Evolutionary conservation across 2,888 invertebrate species (phyloP).

Genomic region (Cosmorhoe ocellata): DNA sequence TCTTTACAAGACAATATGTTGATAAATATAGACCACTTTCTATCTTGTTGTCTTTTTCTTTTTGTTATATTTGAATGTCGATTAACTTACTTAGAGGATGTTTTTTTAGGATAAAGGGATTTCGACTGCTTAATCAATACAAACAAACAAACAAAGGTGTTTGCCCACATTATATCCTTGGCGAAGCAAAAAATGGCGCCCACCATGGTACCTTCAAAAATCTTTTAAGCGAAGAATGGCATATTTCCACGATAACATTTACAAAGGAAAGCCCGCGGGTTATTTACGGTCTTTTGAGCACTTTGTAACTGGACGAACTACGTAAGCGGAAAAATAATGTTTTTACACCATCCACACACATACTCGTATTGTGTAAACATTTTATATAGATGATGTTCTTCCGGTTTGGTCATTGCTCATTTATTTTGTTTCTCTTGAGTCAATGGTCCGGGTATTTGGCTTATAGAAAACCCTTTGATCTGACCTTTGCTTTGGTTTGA

Average conservation of each 20-base stretch:
- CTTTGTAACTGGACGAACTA: slow-evolving; percentile 29
- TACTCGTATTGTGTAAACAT: too few relatives aligned
- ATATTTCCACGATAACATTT: slow-evolving; percentile 31
- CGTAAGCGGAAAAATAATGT: slow-evolving; percentile 22
- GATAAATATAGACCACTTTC: too few relatives aligned
- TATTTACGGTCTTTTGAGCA: slow-evolving; percentile 30
- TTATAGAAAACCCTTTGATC: too few relatives aligned
- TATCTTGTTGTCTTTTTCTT: too few relatives aligned
- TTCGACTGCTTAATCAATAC: not conserved
- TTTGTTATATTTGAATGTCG: too few relatives aligned
- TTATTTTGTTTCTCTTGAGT: too few relatives aligned
- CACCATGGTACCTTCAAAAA: slow-evolving; percentile 23
- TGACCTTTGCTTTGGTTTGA: too few relatives aligned
- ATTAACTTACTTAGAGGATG: too few relatives aligned
- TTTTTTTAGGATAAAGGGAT: not conserved
- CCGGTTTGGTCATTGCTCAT: too few relatives aligned
- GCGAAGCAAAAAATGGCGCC: slow-evolving; percentile 27
- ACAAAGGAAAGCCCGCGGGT: slow-evolving; percentile 32
- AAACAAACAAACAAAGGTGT: not conserved
- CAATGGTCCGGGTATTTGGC: too few relatives aligned
- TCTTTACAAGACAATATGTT: too few relatives aligned
- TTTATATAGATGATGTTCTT: slow-evolving; percentile 1
- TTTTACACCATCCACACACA: slow-evolving; percentile 1
- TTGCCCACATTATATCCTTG: not conserved
- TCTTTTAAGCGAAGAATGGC: slow-evolving; percentile 27